Base-by-base conservation (phyloP, 2,113 vertebrate species). In the Empidonax alnorum region DNA sequence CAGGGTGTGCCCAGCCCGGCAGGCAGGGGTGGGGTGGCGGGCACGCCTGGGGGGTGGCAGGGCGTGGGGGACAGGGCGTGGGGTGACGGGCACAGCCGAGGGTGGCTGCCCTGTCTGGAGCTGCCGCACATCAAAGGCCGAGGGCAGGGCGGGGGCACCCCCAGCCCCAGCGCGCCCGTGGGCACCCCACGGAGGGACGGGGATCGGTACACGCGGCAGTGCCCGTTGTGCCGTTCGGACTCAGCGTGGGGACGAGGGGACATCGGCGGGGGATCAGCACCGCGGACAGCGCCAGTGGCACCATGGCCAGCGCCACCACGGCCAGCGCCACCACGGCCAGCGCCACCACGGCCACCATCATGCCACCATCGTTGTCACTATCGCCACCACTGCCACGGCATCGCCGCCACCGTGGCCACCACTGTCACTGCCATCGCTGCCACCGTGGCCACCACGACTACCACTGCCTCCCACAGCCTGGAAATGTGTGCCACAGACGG, bases 401-500 rank as follows among this genome's bases (percentile, higher is more conserved):
- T 6, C 21, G 6, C 3, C 0, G 56, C 6, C 66, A 50, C 44
- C 20, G 6, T 0, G 1, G 41, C 12, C 25, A n/a, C 20, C 21
- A 5, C 19, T 39, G 47, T 9, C 68, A 24, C 49, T 4, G 65
- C 23, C 13, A 22, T 35, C 56, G 1, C 22, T 3, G 5, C 4
- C 66, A 17, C 22, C 12, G 1, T 0, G 1, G 37, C 33, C 35
- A 30, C 20, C 31, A 5, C 33, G 6, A 31, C 25, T 8, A 31
- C 44, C 21, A 24, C 18, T 5, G 9, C 31, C 42, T 56, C 44
- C 9, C 12, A 2, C 16, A 2, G 0, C 25, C 47, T 13, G 3
- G 9, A 46, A 61, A 14, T 46, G 3, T 0, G 3, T 10, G 8
- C 44, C 20, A 4, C 79, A 44, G 53, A 11, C 7, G 31, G 86